phyloP scores from a whole-genome alignment of 1,140 invertebrate species.

The Mercenaria mercenaria region DNA sequence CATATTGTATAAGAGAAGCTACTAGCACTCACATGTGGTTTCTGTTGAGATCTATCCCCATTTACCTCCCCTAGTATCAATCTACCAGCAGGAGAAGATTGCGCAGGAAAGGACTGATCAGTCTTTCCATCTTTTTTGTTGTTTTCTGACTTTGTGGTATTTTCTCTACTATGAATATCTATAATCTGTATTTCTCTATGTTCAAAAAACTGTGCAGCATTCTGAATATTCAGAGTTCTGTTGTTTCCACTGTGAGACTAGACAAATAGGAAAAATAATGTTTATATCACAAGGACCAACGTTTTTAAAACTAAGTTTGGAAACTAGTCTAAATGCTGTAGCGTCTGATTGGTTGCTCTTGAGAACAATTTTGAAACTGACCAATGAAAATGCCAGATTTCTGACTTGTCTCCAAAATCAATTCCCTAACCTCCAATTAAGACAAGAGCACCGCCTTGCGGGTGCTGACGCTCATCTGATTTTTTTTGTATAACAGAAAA shows the following conservation, averaged over 20 bases:
- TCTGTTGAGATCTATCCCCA: constrained; percentile 30
- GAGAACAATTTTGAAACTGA: too few species aligned
- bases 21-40: constrained; percentile 44
- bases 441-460: too few species aligned
- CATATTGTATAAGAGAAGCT: not conserved
- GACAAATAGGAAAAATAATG: not conserved
- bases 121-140: constrained; percentile 24
- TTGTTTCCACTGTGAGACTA: not conserved
- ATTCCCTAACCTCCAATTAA: too few species aligned
- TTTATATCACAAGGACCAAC: not conserved
- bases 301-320: not conserved
- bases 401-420: too few species aligned
- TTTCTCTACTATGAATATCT: constrained; percentile 25
- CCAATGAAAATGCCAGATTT: too few species aligned
- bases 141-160: constrained; percentile 18
- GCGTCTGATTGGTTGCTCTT: too few species aligned
- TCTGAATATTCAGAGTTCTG: constrained; percentile 15
- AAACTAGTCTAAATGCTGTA: not conserved
- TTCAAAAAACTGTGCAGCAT: constrained; percentile 60
- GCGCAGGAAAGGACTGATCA: not conserved
- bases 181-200: constrained; percentile 62
- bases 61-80: constrained; percentile 64
- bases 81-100: constrained; percentile 45
- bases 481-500: too few species aligned
- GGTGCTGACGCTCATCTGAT: too few species aligned